Percentiles rank a stretch among this genome's conserved stretches.
phyloP scores from a whole-genome alignment of 2,888 invertebrate genomes.

The Lasioglossum oenotherae region DNA sequence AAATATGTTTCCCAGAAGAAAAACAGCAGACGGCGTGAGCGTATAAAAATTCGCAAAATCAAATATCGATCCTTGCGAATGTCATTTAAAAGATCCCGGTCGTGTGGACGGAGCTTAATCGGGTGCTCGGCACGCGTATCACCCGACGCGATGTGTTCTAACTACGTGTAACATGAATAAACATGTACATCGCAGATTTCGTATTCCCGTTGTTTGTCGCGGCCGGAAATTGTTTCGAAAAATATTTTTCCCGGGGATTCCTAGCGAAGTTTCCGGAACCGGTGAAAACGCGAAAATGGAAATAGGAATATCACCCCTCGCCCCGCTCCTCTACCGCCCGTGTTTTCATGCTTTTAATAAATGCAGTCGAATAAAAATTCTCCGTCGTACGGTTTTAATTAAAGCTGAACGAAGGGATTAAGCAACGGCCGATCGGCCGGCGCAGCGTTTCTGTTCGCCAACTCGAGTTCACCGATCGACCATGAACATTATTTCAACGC shows the following conservation, averaged over 20 bases:
- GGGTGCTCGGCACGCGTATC: neutral
- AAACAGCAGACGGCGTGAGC: neutral
- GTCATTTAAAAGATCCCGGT: neutral
- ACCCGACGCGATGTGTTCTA: neutral
- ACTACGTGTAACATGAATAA: neutral
- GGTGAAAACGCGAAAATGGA: conserved; percentile 5
- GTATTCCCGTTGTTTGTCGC: neutral
- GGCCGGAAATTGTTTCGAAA: neutral
- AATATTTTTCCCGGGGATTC: neutral
- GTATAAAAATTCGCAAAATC: neutral
- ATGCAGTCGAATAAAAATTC: conserved; percentile 7
- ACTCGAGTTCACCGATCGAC: conserved; percentile 11
- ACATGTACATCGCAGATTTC: neutral
- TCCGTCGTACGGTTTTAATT: conserved; percentile 14
- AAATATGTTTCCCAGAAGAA: neutral
- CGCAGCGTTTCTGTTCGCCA: neutral
- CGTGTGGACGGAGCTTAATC: neutral
- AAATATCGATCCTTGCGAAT: neutral
- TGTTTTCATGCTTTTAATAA: conserved; percentile 23
- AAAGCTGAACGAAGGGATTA: conserved; percentile 20
- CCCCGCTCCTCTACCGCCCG: neutral
- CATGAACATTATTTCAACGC: neutral
- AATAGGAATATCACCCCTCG: neutral
- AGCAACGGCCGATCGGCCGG: neutral
- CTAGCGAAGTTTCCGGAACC: neutral